phyloP scores from a whole-genome alignment of 2,888 invertebrate genomes.

The Tromatobia lineatoria region DNA sequence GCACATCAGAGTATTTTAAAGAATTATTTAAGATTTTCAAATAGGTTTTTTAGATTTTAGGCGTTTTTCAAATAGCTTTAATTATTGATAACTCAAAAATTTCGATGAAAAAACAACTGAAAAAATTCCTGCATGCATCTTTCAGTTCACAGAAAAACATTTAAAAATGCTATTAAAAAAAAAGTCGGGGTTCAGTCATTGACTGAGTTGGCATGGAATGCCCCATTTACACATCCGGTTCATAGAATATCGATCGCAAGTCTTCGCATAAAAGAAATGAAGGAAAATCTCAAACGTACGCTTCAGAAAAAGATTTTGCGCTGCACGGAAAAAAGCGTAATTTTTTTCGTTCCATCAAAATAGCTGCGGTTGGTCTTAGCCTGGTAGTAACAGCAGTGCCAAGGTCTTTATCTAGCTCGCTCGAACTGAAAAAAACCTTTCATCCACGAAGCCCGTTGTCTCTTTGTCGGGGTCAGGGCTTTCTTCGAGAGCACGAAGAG shows the following conservation, averaged over 20 bases:
- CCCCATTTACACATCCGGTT: no score
- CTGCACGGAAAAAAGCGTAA: constrained; percentile 18
- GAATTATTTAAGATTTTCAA: no score
- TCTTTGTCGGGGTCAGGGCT: constrained; percentile 66
- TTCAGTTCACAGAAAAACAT: no score
- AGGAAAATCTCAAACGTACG: neutral
- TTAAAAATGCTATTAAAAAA: no score
- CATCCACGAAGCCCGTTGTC: constrained; percentile 52
- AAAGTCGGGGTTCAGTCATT: no score
- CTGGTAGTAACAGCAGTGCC: constrained; percentile 14
- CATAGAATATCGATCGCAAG: neutral
- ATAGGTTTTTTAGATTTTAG: no score
- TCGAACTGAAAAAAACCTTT: constrained; percentile 56
- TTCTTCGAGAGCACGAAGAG: constrained; percentile 51
- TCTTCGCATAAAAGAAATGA: neutral
- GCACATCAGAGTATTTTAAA: no score
- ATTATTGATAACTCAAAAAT: no score
- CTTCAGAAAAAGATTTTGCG: constrained; percentile 5
- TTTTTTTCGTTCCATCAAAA: constrained; percentile 17
- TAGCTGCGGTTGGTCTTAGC: constrained; percentile 16
- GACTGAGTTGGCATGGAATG: no score
- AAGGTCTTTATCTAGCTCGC: constrained; percentile 33
- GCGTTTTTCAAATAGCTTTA: no score
- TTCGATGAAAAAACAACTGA: no score
- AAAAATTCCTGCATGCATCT: no score